A percentile compares a stretch with the other conserved stretches of the same genome.
Conservation (phyloP, 2,888 invertebrate species). For the Trypoxylon attenuatum region DNA sequence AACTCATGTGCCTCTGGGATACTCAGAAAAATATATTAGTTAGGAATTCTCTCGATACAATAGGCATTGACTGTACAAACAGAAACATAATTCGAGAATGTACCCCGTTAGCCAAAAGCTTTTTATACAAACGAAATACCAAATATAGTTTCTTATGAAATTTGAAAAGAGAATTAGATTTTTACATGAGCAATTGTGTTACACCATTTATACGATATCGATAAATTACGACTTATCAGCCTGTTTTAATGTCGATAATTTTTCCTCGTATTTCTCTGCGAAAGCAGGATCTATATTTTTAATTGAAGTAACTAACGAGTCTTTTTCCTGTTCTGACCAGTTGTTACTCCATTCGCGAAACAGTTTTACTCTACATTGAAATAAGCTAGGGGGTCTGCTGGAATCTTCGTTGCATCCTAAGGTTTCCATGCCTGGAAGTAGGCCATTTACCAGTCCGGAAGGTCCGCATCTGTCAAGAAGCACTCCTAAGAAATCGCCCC, state of each 20-base stretch:
- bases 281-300: conserved; percentile 84
- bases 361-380: conserved; percentile 89
- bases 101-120: no score
- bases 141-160: no score
- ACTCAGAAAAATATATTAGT: no score
- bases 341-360: conserved; percentile 89
- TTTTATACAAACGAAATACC: no score
- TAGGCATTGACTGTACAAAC: no score
- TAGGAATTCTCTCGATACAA: no score
- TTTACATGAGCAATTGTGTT: no score
- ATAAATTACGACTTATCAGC: no score
- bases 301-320: conserved; percentile 81
- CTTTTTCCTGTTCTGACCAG: conserved; percentile 85
- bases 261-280: conserved; percentile 78
- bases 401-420: conserved; percentile 80
- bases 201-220: no score
- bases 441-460: conserved; percentile 82
- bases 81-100: no score
- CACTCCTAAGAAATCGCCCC: conserved; percentile 88
- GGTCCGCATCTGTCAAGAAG: conserved; percentile 81
- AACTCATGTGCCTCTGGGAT: no score
- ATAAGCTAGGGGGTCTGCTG: conserved; percentile 85
- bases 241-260: conserved; percentile 51
- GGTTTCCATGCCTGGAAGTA: conserved; percentile 81
- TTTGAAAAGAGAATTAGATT: no score